Evolutionary conservation across 1,140 invertebrate genomes (phyloP).

Genomic region (Drosophila nigrodunni): DNA sequence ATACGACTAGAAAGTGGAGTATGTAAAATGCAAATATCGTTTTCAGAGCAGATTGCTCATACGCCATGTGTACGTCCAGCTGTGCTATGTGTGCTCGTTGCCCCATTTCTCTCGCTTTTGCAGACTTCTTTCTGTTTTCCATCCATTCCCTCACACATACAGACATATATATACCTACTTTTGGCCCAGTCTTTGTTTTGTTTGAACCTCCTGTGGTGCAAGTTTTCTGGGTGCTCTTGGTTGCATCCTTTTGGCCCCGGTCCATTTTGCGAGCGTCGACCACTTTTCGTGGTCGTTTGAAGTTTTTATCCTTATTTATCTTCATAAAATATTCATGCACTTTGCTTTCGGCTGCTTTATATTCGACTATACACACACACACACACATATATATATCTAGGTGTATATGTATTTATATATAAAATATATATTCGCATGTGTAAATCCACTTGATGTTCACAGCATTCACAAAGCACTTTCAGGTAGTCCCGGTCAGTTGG

Average conservation of each 20-base stretch:
- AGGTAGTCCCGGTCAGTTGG: conserved; percentile 37
- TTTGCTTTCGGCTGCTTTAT: conserved; percentile 56
- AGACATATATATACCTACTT: not conserved
- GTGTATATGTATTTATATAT: conserved; percentile 4
- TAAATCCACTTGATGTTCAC: conserved; percentile 68
- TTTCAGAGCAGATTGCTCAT: conserved; percentile 61
- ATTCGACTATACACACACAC: conserved; percentile 3
- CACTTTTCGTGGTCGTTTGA: conserved; percentile 75
- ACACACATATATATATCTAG: conserved; percentile 15
- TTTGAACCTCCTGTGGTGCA: conserved; percentile 28
- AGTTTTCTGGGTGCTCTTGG: conserved; percentile 35
- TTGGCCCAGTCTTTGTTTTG: conserved; percentile 20
- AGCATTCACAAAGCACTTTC: conserved; percentile 47
- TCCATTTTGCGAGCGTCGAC: conserved; percentile 27
- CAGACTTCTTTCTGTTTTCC: not conserved
- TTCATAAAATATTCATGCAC: conserved; percentile 83
- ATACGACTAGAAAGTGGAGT: conserved; percentile 24
- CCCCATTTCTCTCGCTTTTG: not conserved
- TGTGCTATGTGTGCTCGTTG: not conserved
- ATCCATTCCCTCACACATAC: conserved; percentile 5
- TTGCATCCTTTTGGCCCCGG: conserved; percentile 40
- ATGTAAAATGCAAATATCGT: conserved; percentile 62
- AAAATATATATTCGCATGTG: conserved; percentile 16
- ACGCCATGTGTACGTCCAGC: conserved; percentile 53
- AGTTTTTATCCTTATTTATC: conserved; percentile 83